A percentile compares a stretch with the other conserved stretches of the same genome.
phyloP scores from a whole-genome alignment of 2,113 vertebrate genomes.

The Neotragus moschatus region DNA sequence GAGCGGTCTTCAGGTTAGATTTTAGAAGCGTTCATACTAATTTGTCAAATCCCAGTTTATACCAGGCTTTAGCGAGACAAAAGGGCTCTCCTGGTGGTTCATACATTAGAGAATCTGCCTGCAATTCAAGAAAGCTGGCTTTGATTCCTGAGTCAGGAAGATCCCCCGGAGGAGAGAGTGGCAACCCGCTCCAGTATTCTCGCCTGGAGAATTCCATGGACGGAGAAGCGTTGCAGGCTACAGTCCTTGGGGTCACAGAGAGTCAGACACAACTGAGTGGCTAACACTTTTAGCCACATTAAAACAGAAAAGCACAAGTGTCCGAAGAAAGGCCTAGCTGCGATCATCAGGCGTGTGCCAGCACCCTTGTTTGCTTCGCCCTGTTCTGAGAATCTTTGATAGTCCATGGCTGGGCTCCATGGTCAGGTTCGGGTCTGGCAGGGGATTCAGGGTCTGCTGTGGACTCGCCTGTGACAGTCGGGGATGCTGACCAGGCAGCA shows the following conservation, averaged over 20 bases:
- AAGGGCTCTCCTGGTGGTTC: not conserved
- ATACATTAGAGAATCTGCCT: not conserved
- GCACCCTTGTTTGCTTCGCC: accelerated
- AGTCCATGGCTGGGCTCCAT: not conserved
- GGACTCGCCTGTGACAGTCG: accelerated
- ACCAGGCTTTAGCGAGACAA: not conserved
- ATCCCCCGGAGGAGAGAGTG: not conserved
- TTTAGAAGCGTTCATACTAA: not conserved
- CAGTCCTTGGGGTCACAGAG: not conserved
- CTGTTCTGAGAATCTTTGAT: not conserved
- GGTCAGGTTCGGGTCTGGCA: not conserved
- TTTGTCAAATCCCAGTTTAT: not conserved
- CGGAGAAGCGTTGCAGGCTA: not conserved
- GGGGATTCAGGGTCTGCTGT: not conserved
- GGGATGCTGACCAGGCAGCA: accelerated
- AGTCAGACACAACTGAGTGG: not conserved
- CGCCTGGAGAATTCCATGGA: not conserved
- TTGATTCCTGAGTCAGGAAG: not conserved
- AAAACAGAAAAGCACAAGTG: accelerated
- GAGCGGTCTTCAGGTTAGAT: not conserved
- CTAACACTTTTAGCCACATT: not conserved
- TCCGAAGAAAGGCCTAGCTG: not conserved
- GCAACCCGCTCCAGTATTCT: not conserved
- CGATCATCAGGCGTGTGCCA: accelerated
- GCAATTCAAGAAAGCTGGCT: not conserved